Percentiles rank a stretch among this genome's conserved stretches.
Evolutionary conservation across 2,113 vertebrate species (phyloP).

Genomic region (Mustelus asterias): DNA sequence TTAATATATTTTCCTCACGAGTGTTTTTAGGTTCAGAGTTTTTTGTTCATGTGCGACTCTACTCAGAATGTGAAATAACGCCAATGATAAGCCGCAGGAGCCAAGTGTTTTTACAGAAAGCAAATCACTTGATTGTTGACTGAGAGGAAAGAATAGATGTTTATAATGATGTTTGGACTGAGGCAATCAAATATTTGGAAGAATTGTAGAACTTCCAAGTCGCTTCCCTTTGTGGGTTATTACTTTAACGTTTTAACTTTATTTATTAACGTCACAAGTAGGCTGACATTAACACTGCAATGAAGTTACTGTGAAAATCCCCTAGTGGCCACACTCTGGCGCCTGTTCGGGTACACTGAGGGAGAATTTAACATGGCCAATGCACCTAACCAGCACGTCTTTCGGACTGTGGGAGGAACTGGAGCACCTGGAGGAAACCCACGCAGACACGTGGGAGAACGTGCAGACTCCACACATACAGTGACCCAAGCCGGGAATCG

Average conservation of each 20-base stretch:
- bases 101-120: neutral
- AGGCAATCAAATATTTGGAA: neutral
- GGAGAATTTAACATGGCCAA: no score
- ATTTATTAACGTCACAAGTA: no score
- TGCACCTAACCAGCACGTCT: no score
- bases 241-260: neutral
- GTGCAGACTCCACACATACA: no score
- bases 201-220: neutral
- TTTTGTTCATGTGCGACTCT: neutral
- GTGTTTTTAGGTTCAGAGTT: neutral
- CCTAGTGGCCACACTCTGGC: no score
- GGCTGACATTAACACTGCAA: no score
- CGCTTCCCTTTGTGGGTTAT: neutral
- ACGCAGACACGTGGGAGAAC: no score
- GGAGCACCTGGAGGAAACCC: no score
- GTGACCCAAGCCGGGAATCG: no score
- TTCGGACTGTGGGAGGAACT: no score
- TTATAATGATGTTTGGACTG: neutral
- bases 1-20: neutral
- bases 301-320: no score
- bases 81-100: neutral
- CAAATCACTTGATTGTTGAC: neutral
- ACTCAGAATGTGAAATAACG: neutral
- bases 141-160: neutral
- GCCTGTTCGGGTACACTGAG: no score